Conservation (phyloP, 2,113 vertebrate species). For the Girardinichthys multiradiatus region DNA sequence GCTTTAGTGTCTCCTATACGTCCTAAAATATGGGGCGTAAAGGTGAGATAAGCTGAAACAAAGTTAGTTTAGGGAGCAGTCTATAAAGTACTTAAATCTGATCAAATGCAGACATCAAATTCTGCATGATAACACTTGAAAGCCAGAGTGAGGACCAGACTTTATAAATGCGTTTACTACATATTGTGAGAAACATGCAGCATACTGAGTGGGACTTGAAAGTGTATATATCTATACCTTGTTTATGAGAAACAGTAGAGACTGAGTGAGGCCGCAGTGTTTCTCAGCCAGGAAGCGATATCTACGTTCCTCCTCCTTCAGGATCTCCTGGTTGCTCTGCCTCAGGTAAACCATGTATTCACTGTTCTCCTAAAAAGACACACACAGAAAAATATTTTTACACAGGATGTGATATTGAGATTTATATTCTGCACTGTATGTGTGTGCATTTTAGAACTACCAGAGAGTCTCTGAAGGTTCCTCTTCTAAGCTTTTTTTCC, state of each 20-base stretch:
- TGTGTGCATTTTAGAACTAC: constrained; percentile 45
- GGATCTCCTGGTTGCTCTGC: constrained; percentile 90
- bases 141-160: neutral
- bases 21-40: neutral
- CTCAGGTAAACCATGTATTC: constrained; percentile 85
- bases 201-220: neutral
- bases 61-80: neutral
- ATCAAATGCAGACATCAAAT: neutral
- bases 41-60: neutral
- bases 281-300: constrained; percentile 96
- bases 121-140: neutral
- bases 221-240: constrained; percentile 69
- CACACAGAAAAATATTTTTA: neutral
- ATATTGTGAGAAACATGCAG: neutral
- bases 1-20: neutral
- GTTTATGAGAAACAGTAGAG: constrained; percentile 80
- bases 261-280: constrained; percentile 86
- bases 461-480: constrained; percentile 83
- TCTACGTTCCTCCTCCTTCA: constrained; percentile 92
- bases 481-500: constrained; percentile 88
- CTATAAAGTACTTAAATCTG: neutral
- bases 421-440: neutral
- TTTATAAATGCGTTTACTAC: neutral
- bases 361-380: constrained; percentile 76
- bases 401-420: neutral